These are phyloP conservation scores for Pelvicachromis taeniatus DNA, from an alignment of 2,113 vertebrate species.

Conservation along the genomic window DNA sequence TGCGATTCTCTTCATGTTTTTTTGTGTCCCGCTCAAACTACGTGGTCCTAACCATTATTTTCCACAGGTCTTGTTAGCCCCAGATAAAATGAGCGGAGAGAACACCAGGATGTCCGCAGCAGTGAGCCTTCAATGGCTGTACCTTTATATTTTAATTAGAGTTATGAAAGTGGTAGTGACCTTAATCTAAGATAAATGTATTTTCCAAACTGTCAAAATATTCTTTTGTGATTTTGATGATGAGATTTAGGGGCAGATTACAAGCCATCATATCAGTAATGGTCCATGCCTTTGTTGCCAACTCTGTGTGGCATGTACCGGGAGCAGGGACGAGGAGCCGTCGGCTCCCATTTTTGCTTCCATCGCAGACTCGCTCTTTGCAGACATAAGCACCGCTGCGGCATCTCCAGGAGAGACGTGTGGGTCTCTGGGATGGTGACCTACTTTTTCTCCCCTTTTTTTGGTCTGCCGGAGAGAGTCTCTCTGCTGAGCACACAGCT, in stretches of 20 bases:
- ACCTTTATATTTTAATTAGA: background rate
- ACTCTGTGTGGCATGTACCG: background rate
- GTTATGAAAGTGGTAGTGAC: background rate
- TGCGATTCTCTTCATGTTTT: background rate
- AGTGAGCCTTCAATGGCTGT: background rate
- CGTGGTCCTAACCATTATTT: background rate
- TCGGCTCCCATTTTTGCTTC: slow-evolving; percentile 34
- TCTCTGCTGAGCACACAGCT: slow-evolving; percentile 25
- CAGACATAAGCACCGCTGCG: slow-evolving; percentile 40
- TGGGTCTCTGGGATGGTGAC: slow-evolving; percentile 67
- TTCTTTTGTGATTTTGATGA: background rate
- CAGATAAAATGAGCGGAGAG: background rate
- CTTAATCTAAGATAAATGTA: background rate
- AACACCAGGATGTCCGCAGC: background rate
- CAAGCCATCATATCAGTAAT: background rate
- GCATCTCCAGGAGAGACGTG: slow-evolving; percentile 33
- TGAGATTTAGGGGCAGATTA: background rate
- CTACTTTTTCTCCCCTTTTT: slow-evolving; percentile 65
- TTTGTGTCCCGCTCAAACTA: background rate
- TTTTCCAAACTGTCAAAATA: background rate
- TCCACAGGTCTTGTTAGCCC: background rate
- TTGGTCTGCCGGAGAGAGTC: slow-evolving; percentile 29
- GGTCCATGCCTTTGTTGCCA: background rate
- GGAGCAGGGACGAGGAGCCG: background rate
- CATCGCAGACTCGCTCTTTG: slow-evolving; percentile 17